Conservation (phyloP, 2,113 vertebrate genomes). For the Macquaria ambigua region DNA sequence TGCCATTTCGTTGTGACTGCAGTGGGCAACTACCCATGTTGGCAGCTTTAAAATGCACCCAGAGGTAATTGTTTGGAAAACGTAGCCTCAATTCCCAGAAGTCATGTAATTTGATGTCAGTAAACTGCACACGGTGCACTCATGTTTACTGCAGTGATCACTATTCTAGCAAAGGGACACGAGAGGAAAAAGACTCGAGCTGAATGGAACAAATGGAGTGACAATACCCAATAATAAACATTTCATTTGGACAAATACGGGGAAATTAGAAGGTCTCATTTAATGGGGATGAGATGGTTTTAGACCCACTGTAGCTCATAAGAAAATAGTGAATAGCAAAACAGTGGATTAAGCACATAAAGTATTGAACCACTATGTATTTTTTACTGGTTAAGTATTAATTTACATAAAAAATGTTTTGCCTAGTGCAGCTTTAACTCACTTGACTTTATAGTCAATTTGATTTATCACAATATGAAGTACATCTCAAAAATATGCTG, state of each 20-base stretch:
- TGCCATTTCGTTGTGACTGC: not conserved
- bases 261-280: constrained; percentile 10
- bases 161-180: constrained; percentile 1
- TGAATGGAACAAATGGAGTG: constrained; percentile 6
- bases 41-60: constrained; percentile 10
- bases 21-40: not conserved
- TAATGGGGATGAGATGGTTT: not conserved
- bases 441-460: constrained; percentile 23
- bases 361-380: not conserved
- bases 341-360: not conserved
- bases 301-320: not conserved
- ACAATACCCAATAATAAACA: not conserved
- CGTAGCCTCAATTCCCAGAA: not conserved
- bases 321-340: not conserved
- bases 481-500: constrained; percentile 57
- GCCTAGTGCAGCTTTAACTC: constrained; percentile 21
- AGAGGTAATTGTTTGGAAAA: constrained; percentile 23
- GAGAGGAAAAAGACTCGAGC: not conserved
- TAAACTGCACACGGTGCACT: not conserved
- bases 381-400: not conserved
- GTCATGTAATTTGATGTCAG: constrained; percentile 8
- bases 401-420: not conserved
- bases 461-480: constrained; percentile 61
- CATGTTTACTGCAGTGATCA: constrained; percentile 1
- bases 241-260: not conserved